Base-by-base conservation (phyloP, 2,888 invertebrate species). In the Lepidochrysops patricia region DNA sequence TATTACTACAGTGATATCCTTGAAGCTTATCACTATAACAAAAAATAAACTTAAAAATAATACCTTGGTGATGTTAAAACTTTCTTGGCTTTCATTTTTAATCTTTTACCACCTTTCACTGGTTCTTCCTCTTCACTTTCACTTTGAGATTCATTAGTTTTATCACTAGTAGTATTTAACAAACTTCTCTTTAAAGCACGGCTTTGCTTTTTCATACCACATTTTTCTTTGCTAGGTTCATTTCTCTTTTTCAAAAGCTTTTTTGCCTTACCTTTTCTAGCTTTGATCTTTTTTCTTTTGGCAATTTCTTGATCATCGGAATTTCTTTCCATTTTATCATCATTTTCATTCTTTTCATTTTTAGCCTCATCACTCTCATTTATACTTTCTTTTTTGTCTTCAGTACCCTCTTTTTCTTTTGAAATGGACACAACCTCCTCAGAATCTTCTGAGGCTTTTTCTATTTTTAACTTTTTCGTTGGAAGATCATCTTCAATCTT, bases 1-100 rank as follows among this genome's bases (percentile, higher is more conserved):
- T n/a, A n/a, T n/a, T n/a, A n/a, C n/a, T n/a, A n/a, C n/a, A n/a
- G n/a, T n/a, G n/a, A n/a, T n/a, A n/a, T n/a, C n/a, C n/a, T n/a
- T n/a, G n/a, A n/a, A n/a, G n/a, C n/a, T n/a, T n/a, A n/a, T n/a
- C n/a, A n/a, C n/a, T n/a, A n/a, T n/a, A n/a, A n/a, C n/a, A n/a
- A n/a, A 50, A 27, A 12, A 54, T 52, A 43, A 34, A 7, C 15
- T 15, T 35, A 7, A 62, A 62, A 26, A 32, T 60, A 19, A 57
- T 79, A 87, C 87, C 88, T 82, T 60, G 81, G 74, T 54, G 78
- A 76, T n/a, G 77, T 82, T 15, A 77, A 76, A 37, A 85, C 82
- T 73, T 86, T 89, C 72, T 89, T 90, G 61, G 88, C 87, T 72
- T 86, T 90, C 64, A 82, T 84, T 75, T 89, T 90, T 43, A 86